Percentiles rank a stretch among this genome's conserved stretches.
Conservation (phyloP, 2,797 vertebrate genomes). For the Centropyge bicolor region DNA sequence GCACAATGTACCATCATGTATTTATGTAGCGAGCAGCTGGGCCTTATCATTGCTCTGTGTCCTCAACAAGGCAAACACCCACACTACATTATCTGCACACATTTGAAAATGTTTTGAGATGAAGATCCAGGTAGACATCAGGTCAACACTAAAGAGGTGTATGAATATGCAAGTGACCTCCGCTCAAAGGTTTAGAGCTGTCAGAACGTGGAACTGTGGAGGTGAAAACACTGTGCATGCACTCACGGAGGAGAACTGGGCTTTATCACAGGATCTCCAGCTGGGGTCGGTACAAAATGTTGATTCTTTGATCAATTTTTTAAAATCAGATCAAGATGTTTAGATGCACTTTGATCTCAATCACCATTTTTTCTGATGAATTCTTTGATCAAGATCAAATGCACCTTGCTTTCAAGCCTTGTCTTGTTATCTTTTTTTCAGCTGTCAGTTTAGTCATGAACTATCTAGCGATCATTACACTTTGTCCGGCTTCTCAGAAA, state of each 20-base stretch:
- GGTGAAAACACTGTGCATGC: conserved; percentile 15
- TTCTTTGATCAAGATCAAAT: conserved; percentile 40
- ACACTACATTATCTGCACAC: conserved; percentile 42
- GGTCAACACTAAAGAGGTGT: conserved; percentile 21
- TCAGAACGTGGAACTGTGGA: conserved; percentile 31
- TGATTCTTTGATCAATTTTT: conserved; percentile 37
- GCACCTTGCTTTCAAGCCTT: background rate
- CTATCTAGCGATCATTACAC: conserved; percentile 11
- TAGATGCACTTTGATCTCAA: conserved; percentile 32
- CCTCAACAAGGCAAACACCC: conserved; percentile 14
- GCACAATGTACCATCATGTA: background rate
- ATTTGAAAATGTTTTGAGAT: conserved; percentile 36
- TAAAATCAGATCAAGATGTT: conserved; percentile 32
- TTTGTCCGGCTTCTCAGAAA: background rate
- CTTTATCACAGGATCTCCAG: conserved; percentile 19
- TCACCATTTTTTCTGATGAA: conserved; percentile 2
- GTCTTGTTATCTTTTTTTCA: conserved; percentile 15
- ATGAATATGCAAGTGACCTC: conserved; percentile 41
- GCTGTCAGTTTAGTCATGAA: conserved; percentile 10
- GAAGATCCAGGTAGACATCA: conserved; percentile 29
- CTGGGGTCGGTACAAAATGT: conserved; percentile 8
- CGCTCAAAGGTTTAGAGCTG: conserved; percentile 34
- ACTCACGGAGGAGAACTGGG: conserved; percentile 9
- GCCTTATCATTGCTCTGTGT: conserved; percentile 29
- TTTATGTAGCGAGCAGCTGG: conserved; percentile 26